phyloP scores from a whole-genome alignment of 2,797 vertebrate species.

The Lophius americanus region DNA sequence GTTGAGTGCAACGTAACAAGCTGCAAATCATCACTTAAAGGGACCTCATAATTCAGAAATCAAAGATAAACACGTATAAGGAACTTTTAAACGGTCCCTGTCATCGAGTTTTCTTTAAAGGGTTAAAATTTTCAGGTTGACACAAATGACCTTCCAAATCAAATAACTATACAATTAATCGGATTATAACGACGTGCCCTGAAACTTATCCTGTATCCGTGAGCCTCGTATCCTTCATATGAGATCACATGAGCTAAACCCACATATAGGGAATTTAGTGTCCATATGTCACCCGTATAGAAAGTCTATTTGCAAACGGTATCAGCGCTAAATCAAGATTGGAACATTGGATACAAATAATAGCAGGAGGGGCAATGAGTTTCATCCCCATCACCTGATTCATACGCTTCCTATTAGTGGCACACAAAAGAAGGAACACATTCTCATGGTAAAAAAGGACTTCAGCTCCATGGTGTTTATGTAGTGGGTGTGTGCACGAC shows the following conservation, averaged over 20 bases:
- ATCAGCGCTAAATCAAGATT: slow-evolving; percentile 20
- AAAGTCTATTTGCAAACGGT: slow-evolving; percentile 4
- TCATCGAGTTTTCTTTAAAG: too few species aligned
- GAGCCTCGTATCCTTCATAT: not conserved
- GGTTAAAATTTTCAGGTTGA: too few species aligned
- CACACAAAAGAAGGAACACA: slow-evolving; percentile 40
- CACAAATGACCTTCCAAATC: not conserved
- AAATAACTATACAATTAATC: not conserved
- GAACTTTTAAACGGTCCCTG: too few species aligned
- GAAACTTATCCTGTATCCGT: not conserved
- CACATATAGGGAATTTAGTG: slow-evolving; percentile 17
- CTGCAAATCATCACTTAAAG: too few species aligned
- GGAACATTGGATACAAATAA: slow-evolving; percentile 26
- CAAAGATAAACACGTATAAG: too few species aligned
- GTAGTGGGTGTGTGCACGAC: slow-evolving; percentile 46
- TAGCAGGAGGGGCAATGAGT: slow-evolving; percentile 15
- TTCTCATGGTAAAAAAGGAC: slow-evolving; percentile 48
- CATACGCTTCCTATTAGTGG: slow-evolving; percentile 44
- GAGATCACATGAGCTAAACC: slow-evolving; percentile 29
- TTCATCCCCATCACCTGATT: slow-evolving; percentile 48
- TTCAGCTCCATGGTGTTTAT: slow-evolving; percentile 51
- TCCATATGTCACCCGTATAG: slow-evolving; percentile 13
- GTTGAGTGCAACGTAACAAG: too few species aligned
- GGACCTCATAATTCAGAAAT: too few species aligned
- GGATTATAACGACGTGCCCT: not conserved